Evolutionary conservation across 2,888 invertebrate genomes (phyloP).

Genomic region (Galeopsomyia nigrocyanea): DNA sequence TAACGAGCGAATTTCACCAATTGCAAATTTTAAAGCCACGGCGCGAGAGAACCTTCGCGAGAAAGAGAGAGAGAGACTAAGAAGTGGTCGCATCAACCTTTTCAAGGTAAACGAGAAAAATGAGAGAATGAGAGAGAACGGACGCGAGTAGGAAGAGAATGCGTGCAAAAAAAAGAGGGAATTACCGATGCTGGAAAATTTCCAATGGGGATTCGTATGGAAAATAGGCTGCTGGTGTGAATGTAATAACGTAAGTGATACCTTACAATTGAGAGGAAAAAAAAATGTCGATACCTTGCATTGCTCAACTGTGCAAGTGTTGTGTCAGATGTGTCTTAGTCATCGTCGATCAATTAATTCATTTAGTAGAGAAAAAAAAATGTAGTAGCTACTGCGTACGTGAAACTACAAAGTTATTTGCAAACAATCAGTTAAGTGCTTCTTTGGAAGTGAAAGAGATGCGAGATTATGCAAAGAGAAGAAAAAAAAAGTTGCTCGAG

Average conservation of each 20-base stretch:
- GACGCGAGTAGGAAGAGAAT: background rate
- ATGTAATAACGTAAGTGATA: too few relatives aligned
- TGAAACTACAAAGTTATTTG: too few relatives aligned
- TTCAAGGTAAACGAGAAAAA: slow-evolving; percentile 23
- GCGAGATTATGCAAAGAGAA: too few relatives aligned
- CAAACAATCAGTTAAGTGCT: too few relatives aligned
- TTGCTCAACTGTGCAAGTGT: background rate
- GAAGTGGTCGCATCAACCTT: slow-evolving; percentile 26
- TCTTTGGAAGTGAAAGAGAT: too few relatives aligned
- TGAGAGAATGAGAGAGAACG: background rate
- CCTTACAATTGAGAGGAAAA: background rate
- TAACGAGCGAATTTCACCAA: too few relatives aligned
- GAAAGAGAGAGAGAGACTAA: too few relatives aligned
- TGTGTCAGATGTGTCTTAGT: slow-evolving; percentile 20
- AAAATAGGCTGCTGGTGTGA: too few relatives aligned
- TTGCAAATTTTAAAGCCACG: too few relatives aligned
- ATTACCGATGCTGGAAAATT: background rate
- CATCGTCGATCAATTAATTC: slow-evolving; percentile 24
- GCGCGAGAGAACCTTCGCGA: slow-evolving; percentile 3
- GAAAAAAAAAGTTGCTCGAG: too few relatives aligned
- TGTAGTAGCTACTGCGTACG: background rate
- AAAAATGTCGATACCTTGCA: slow-evolving; percentile 3
- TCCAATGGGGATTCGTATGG: too few relatives aligned
- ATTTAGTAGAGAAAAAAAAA: slow-evolving; percentile 1
- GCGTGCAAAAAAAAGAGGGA: background rate